Evolutionary conservation across 2,888 invertebrate species (phyloP), one percentile per base, ranked within the genome.

Genomic region (Dione vanillae): DNA sequence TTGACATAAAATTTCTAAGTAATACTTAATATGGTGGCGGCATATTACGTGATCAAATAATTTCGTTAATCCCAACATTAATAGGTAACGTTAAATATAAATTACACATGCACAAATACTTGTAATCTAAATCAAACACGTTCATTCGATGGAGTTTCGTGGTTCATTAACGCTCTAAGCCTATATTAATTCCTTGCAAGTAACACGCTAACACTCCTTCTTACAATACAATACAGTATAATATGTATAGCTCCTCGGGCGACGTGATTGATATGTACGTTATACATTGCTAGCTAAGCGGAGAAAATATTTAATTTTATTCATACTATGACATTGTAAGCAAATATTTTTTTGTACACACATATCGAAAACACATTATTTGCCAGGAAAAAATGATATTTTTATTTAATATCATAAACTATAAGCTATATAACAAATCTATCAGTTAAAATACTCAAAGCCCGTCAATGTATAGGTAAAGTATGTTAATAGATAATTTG

Each of bases 101-200:
- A 70, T 62, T 67, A 62, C 49, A 65, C 54, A 59, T 67, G 62
- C 68, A 64, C 61, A 67, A 65, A 61, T 72, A 72, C 52, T 16
- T 67, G 67, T 69, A 73, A 74, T 74, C 73, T 72, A 75, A 78
- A 79, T 79, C 76, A 82, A 81, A 78, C 78, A 80, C 77, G 78
- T 73, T 73, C 71, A 73, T 73, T 73, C 67, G 67, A 58, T 74
- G 74, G 75, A 74, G 80, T 67, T 72, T 72, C 78, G 74, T 78
- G 80, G 83, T 82, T 84, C 82, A 82, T 84, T 84, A 85, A 75
- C 75, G 75, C 75, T 71, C 78, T 80, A 79, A 86, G 83, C 81
- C 80, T 79, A 81, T 83, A 82, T 83, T 85, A 83, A 85, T 84
- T 79, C 77, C 75, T 59, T 77, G 76, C 78, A 75, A 84, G 82